phyloP scores from a whole-genome alignment of 2,113 vertebrate species.

The Cervus canadensis region DNA sequence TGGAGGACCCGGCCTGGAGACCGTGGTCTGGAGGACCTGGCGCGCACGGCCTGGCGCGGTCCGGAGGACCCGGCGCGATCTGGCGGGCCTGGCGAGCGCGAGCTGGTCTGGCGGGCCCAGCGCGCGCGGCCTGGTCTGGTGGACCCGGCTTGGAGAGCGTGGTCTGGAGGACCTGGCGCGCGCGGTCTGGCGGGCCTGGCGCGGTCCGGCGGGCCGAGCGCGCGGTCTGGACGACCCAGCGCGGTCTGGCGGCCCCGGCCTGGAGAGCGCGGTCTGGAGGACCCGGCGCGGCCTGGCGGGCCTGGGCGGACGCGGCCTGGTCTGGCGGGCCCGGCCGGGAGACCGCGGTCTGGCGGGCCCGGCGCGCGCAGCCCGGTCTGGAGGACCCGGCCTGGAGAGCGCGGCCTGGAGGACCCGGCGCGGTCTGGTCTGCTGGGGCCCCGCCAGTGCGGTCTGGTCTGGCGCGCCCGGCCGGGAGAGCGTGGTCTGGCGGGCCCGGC shows the following conservation, averaged over 20 bases:
- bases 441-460: neutral
- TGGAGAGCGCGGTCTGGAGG: constrained; percentile 33
- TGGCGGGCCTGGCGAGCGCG: constrained; percentile 37
- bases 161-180: constrained; percentile 12
- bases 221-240: constrained; percentile 21
- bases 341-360: neutral
- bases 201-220: constrained; percentile 33
- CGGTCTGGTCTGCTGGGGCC: constrained; percentile 13
- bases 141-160: neutral
- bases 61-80: constrained; percentile 44
- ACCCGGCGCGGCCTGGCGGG: constrained; percentile 27
- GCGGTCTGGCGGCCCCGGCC: constrained; percentile 10
- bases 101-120: constrained; percentile 30
- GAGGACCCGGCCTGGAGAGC: constrained; percentile 28
- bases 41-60: neutral
- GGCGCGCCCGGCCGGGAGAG: neutral
- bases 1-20: constrained; percentile 3
- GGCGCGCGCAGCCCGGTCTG: constrained; percentile 15
- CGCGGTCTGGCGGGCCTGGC: constrained; percentile 23
- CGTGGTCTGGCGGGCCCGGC: constrained; percentile 8
- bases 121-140: neutral
- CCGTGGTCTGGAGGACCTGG: constrained; percentile 16
- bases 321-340: constrained; percentile 22
- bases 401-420: constrained; percentile 1
- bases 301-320: constrained; percentile 24